These are phyloP conservation scores for Neoniphon sammara DNA, from an alignment of 2,797 vertebrate genomes.

Conservation along the genomic window DNA sequence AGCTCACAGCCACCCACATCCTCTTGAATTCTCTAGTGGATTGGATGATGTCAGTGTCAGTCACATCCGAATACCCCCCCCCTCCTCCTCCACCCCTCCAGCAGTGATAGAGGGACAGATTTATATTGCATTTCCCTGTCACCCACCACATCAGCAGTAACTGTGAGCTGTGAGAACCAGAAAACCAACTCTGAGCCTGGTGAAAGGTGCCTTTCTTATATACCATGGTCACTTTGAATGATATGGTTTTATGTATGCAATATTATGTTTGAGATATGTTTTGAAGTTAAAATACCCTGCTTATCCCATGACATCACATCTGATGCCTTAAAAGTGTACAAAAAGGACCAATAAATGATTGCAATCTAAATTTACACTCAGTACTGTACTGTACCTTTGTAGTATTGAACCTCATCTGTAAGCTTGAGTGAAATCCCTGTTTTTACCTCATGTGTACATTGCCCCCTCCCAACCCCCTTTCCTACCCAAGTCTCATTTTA, in stretches of 20 bases:
- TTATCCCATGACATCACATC: conserved; percentile 47
- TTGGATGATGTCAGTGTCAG: conserved; percentile 68
- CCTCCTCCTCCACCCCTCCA: conserved; percentile 34
- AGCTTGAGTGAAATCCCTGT: conserved; percentile 65
- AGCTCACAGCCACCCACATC: too few relatives aligned
- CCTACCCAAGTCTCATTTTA: conserved; percentile 78
- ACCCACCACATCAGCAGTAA: conserved; percentile 53
- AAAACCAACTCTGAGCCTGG: conserved; percentile 31
- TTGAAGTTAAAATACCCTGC: conserved; percentile 32
- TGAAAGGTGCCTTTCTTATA: conserved; percentile 62
- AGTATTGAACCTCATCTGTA: conserved; percentile 60
- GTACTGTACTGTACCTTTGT: conserved; percentile 67
- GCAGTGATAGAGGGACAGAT: conserved; percentile 59
- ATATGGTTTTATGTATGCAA: conserved; percentile 49
- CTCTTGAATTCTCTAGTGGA: conserved; percentile 59
- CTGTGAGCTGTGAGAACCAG: conserved; percentile 58
- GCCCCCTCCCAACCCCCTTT: conserved; percentile 43
- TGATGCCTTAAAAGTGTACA: conserved; percentile 64
- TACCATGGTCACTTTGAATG: conserved; percentile 64
- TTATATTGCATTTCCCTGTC: conserved; percentile 42
- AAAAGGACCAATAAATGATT: conserved; percentile 79
- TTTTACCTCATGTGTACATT: conserved; percentile 76
- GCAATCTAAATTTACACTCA: conserved; percentile 62
- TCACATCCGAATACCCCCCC: conserved; percentile 62
- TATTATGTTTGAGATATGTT: conserved; percentile 43